Conservation (phyloP, 92 coral and sea anemone species). For the Phenganax stokvisi region DNA sequence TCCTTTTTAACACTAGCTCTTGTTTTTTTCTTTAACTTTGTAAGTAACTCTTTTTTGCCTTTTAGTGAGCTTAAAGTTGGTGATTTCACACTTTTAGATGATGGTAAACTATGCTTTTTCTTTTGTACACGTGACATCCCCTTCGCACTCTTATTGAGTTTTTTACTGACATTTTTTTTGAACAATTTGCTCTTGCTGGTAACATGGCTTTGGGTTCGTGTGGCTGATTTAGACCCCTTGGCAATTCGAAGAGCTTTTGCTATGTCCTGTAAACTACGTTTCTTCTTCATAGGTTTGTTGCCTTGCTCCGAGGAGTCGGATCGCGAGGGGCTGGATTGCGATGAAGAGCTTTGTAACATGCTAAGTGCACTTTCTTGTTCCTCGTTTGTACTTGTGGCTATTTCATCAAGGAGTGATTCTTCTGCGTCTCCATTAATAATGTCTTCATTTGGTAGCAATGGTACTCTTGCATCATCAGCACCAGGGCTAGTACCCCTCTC, state of each 20-base stretch:
- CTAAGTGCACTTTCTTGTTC: constrained; percentile 3
- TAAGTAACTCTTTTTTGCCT: neutral
- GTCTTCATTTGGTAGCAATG: neutral
- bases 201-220: too few relatives aligned
- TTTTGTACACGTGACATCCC: neutral
- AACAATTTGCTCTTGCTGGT: too few relatives aligned
- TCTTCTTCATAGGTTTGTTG: neutral
- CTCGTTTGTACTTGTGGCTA: neutral
- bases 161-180: too few relatives aligned
- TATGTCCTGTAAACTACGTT: neutral
- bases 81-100: neutral
- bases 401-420: neutral
- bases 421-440: neutral
- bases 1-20: neutral
- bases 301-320: neutral
- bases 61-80: neutral
- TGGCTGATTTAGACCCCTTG: too few relatives aligned
- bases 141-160: too few relatives aligned
- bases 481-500: neutral
- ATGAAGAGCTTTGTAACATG: neutral
- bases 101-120: neutral
- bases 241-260: too few relatives aligned
- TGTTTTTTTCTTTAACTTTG: neutral
- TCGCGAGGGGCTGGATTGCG: neutral
- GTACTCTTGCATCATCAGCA: neutral